Evolutionary conservation across 2,113 vertebrate species (phyloP).

Genomic region (Istiophorus platypterus): DNA sequence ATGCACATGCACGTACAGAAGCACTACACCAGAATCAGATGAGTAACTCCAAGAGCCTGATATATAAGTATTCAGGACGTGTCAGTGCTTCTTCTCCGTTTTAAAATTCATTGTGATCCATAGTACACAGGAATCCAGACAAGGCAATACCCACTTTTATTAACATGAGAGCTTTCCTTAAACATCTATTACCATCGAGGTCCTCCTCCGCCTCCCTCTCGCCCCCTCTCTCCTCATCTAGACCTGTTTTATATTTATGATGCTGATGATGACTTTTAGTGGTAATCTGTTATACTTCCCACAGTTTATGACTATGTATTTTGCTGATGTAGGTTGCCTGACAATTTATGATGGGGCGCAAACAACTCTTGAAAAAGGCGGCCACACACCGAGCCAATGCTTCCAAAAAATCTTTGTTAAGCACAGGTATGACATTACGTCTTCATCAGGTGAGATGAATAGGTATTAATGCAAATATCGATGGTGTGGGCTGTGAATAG

Average conservation of each 20-base stretch:
- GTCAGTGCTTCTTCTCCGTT: slow-evolving; percentile 4
- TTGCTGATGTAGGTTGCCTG: slow-evolving; percentile 67
- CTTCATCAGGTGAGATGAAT: slow-evolving; percentile 15
- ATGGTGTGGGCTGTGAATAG: not conserved
- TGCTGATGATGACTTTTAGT: slow-evolving; percentile 71
- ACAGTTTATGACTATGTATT: slow-evolving; percentile 66
- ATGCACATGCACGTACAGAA: not conserved
- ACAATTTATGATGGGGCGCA: slow-evolving; percentile 59
- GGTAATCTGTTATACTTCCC: slow-evolving; percentile 64
- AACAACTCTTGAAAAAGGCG: slow-evolving; percentile 45
- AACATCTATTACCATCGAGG: slow-evolving; percentile 42
- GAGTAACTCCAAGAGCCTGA: not conserved
- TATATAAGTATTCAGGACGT: not conserved
- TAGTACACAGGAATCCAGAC: not conserved
- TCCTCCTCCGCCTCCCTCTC: slow-evolving; percentile 10
- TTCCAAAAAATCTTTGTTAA: slow-evolving; percentile 46
- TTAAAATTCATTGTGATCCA: slow-evolving; percentile 33
- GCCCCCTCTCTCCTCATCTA: slow-evolving; percentile 27
- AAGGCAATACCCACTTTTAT: slow-evolving; percentile 4
- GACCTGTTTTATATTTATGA: slow-evolving; percentile 62
- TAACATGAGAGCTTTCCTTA: slow-evolving; percentile 35
- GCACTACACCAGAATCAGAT: not conserved
- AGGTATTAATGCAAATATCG: slow-evolving; percentile 21
- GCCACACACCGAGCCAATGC: slow-evolving; percentile 29
- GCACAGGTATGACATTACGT: not conserved